Base-by-base conservation (phyloP, 1,140 invertebrate genomes). In the Drosophila persimilis region DNA sequence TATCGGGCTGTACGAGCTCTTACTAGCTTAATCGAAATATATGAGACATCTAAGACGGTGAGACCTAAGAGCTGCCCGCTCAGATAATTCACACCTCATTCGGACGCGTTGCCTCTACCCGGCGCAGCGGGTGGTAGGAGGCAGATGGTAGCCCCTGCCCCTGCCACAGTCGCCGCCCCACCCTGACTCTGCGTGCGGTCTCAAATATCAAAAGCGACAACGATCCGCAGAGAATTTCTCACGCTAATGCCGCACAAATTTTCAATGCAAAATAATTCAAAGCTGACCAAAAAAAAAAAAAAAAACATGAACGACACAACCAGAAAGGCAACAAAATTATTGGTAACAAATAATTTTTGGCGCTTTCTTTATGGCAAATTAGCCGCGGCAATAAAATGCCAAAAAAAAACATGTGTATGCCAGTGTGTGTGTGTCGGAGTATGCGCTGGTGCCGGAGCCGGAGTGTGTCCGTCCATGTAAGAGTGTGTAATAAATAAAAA, bases 301-400 rank as follows among this genome's bases (percentile, higher is more conserved):
- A 50, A 50, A 9, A 43, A 56, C 15, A 44, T 11, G 8, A 66
- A 64, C 59, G 47, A 66, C 61, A 69, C 67, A 69, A 56, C 66
- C 56, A 69, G 66, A 70, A 70, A 70, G 64, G 66, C 63, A 53
- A 35, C 55, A 43, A 62, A 77, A 67, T 69, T 64, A 69, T 73
- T 66, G 47, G 50, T 78, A 76, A 76, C 73, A 76, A 76, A 76
- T 76, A 76, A 70, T 81, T 70, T 77, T 73, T 64, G 53, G 47
- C 35, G 73, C 77, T 85, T 85, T 86, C 80, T 81, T 88, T 77
- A 77, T 88, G 81, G 81, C 83, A 81, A 85, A 85, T 85, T 85
- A 85, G 81, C 74, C 56, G 73, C 69, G 64, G 73, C 81, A 77
- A 85, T 85, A 85, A 84, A 85, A 80, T 77, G 67, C 64, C 73